Evolutionary conservation across 2,113 vertebrate genomes (phyloP).

Genomic region (Sclerurus mexicanus): DNA sequence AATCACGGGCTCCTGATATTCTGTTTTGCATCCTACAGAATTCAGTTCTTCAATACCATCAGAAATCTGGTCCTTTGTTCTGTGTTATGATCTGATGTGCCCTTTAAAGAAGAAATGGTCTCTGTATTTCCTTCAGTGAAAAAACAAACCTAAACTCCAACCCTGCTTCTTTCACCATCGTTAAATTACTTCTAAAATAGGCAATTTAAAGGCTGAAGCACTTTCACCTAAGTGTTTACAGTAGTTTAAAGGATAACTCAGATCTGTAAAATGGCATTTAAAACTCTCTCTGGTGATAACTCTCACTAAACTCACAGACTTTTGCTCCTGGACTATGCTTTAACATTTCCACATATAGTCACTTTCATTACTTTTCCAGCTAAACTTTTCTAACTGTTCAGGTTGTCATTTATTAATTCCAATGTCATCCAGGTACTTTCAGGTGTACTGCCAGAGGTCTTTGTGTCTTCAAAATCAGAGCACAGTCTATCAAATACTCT

Average conservation of each 20-base stretch:
- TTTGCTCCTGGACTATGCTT: not conserved
- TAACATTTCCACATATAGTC: not conserved
- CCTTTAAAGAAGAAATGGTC: not conserved
- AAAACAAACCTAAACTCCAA: not conserved
- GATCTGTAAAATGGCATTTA: not conserved
- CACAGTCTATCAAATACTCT: too few species aligned
- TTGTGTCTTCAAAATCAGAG: not conserved
- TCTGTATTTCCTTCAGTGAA: not conserved
- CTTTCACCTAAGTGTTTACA: not conserved
- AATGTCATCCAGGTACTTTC: not conserved
- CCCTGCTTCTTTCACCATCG: not conserved
- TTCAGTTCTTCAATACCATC: rapidly evolving
- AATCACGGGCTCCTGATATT: not conserved
- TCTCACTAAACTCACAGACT: not conserved
- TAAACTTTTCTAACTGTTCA: not conserved
- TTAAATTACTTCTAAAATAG: not conserved
- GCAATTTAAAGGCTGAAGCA: not conserved
- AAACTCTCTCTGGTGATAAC: not conserved
- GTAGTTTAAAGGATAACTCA: not conserved
- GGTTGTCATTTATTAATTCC: not conserved
- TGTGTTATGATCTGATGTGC: not conserved
- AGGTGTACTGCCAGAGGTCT: not conserved
- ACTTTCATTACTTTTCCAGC: not conserved
- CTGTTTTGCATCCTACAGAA: not conserved
- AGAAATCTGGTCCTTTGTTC: not conserved